Evolutionary conservation across 2,113 vertebrate genomes (phyloP).

Genomic region (Suricata suricatta): DNA sequence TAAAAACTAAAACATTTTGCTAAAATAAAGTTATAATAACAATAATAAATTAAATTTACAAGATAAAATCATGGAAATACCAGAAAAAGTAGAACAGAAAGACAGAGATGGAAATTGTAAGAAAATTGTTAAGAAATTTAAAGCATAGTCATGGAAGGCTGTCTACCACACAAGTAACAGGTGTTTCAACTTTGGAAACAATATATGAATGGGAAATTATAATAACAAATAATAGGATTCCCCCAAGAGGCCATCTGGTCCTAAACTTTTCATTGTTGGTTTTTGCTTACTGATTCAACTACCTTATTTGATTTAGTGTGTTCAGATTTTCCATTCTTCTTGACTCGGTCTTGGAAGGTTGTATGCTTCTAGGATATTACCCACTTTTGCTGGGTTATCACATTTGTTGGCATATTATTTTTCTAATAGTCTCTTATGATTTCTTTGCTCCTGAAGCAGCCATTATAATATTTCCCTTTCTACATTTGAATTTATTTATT

Average conservation of each 20-base stretch:
- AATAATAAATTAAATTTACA: not conserved
- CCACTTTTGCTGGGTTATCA: not conserved
- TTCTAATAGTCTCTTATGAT: not conserved
- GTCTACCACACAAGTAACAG: not conserved
- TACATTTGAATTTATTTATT: not conserved
- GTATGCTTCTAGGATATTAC: not conserved
- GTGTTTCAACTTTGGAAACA: not conserved
- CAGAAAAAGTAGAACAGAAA: not conserved
- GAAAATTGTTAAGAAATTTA: not conserved
- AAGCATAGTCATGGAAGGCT: not conserved
- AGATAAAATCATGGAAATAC: not conserved
- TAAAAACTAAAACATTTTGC: not conserved
- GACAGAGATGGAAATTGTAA: not conserved
- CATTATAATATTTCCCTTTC: not conserved
- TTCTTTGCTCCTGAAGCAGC: not conserved
- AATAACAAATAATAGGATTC: not conserved
- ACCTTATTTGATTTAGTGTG: not conserved
- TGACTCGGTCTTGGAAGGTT: not conserved
- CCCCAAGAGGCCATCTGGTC: not conserved
- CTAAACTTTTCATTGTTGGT: not conserved
- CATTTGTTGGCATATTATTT: not conserved
- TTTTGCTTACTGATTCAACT: not conserved
- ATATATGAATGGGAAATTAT: not conserved
- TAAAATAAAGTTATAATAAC: not conserved
- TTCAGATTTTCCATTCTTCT: not conserved